Evolutionary conservation across 2,888 invertebrate genomes (phyloP), one percentile per base, ranked within the genome.

Genomic region (Andrena trimmerana): DNA sequence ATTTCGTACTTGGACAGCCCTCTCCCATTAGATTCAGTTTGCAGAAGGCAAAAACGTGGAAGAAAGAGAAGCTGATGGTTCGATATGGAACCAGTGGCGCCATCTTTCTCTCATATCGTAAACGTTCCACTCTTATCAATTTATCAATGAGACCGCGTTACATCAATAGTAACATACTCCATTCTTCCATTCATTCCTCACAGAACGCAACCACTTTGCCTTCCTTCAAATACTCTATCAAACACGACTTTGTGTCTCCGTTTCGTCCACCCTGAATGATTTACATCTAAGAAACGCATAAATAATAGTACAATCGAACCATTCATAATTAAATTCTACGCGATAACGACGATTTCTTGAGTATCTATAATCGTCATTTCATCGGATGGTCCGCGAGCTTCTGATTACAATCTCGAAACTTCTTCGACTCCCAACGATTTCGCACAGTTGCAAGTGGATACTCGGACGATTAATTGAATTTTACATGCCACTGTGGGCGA

Each of bases 71-170:
- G 33, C 13, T 29, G 59, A 2, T 65, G 52, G 65, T 27, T 59
- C 54, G 50, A 57, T 36, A 20, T 10, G 50, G 52, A 54, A 67
- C 70, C 7, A 7, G 80, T 88, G 84, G 86, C 81, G 88, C 86
- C 73, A 87, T 88, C 87, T 86, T 86, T 75, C 82, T 27, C 57
- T 33, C 65, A 69, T 52, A 29, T 74, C 16, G 16, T 76, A 83
- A 87, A 87, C 85, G 59, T 69, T 70, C 60, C 68, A 65, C 79
- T 66, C 52, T 83, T 77, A 81, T 72, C 63, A 69, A 75, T 72
- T 81, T 81, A 85, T 85, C 54, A 62, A 27, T 50, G 29, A 65
- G 7, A 48, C 8, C 16, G 8, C 5, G n/a, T 62, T 59, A 3
- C 31, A 60, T 50, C 59, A 54, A 60, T 42, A 31, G 48, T n/a